A percentile compares a stretch with the other conserved stretches of the same genome.
Evolutionary conservation across 2,113 vertebrate species (phyloP).

Genomic region (Tapirus terrestris): DNA sequence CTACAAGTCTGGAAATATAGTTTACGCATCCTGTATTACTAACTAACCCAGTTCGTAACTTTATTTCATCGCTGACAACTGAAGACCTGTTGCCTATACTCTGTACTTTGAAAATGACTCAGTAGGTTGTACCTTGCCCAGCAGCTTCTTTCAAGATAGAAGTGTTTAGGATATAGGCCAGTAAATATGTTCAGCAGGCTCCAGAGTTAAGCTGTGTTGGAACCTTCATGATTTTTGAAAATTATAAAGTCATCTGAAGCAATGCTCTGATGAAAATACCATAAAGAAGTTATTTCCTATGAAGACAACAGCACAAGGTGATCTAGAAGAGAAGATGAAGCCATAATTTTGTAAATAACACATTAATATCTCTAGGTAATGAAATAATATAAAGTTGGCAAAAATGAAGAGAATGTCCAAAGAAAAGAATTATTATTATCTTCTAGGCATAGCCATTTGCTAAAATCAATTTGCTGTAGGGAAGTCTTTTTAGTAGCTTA

Average conservation of each 20-base stretch:
- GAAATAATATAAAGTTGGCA: neutral
- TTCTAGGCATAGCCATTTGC: neutral
- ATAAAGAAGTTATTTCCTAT: neutral
- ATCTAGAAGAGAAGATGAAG: neutral
- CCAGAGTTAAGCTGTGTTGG: neutral
- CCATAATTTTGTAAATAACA: neutral
- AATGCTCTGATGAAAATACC: neutral
- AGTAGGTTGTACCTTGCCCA: neutral
- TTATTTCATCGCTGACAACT: constrained; percentile 2
- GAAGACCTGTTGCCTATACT: constrained; percentile 8
- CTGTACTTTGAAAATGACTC: constrained; percentile 45
- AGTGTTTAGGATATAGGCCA: constrained; percentile 3
- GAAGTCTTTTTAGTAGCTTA: neutral
- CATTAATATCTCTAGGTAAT: neutral
- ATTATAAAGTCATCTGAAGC: neutral
- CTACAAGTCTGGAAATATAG: neutral
- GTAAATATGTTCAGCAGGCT: neutral
- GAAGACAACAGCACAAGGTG: neutral
- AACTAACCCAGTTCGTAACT: neutral
- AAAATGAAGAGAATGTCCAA: constrained; percentile 29
- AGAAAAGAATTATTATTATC: neutral
- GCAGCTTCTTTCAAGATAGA: neutral
- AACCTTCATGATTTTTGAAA: constrained; percentile 10
- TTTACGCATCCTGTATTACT: neutral
- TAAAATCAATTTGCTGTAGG: neutral